These are phyloP conservation scores for Strix uralensis DNA, from an alignment of 2,113 vertebrate species.

Conservation along the genomic window DNA sequence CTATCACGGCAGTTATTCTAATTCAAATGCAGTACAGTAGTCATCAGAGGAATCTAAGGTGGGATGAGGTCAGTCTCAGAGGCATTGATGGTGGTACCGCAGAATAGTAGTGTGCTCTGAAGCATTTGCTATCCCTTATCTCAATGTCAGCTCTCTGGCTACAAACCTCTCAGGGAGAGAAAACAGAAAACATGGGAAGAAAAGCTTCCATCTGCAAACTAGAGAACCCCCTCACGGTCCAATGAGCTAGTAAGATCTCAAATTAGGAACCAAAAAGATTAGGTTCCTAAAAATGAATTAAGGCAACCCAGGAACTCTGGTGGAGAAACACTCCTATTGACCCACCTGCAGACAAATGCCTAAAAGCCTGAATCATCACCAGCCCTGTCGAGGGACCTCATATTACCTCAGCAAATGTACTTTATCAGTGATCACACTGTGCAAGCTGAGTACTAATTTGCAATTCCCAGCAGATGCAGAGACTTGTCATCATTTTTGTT, in stretches of 20 bases:
- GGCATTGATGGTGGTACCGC: neutral
- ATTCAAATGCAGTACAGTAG: neutral
- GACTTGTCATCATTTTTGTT: conserved; percentile 27
- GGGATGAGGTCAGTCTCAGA: neutral
- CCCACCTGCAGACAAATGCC: conserved; percentile 8
- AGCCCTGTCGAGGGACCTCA: neutral
- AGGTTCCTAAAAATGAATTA: neutral
- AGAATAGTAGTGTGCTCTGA: neutral
- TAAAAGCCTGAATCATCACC: conserved; percentile 36
- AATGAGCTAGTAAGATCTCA: neutral
- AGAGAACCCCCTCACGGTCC: neutral
- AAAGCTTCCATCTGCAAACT: neutral
- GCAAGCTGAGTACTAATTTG: conserved; percentile 25
- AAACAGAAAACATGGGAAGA: neutral
- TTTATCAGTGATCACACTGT: conserved; percentile 8
- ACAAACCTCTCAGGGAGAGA: neutral
- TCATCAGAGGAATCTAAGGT: neutral
- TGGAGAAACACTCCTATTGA: neutral
- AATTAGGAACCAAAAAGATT: neutral
- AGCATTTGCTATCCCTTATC: neutral
- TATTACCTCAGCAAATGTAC: conserved; percentile 40
- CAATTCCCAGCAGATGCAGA: conserved; percentile 45
- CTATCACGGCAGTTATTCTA: neutral
- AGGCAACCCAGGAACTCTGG: neutral
- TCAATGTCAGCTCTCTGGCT: neutral